Evolutionary conservation across 1,140 invertebrate genomes (phyloP), one percentile per base, ranked within the genome.

Genomic region (Bombus pascuorum): DNA sequence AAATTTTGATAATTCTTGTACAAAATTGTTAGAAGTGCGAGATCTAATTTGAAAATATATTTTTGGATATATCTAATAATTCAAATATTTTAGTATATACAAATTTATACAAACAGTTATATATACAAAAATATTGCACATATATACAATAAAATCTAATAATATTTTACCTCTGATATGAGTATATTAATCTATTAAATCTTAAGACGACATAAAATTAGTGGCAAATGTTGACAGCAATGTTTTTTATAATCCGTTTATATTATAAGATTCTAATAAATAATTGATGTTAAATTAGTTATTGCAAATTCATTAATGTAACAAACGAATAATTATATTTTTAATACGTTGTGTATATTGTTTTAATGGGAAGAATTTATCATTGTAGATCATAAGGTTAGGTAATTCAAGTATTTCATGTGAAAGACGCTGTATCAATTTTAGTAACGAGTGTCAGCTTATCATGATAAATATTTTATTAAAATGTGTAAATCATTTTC

Each of bases 41-140:
- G 47, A 83, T 2, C 76, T 39, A 25, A 47, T 53, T 76, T 62
- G 0, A 71, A 83, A 70, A 59, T 83, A 78, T 83, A 83, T 77
- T 77, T 77, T 83, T 83, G 42, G 22, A 70, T 65, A 39, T 65
- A 44, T 65, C 22, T 32, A 44, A 82, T 59, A 34, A 44, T n/a
- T 28, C 6, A 47, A 28, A 47, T 74, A 32, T 65, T 59, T 72
- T 57, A 28, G 22, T 75, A 47, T 47, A 53, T 53, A 53, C 18
- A 53, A 53, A 53, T 53, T 53, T 53, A 53, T 53, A 53, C 47
- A 53, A 53, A 53, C 47, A 8, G 47, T 53, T 53, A 22, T 53
- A 53, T 53, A 53, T 53, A 53, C 5, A 53, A 8, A 53, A 53
- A 53, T 53, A 39, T n/a, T 34, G 25, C 18, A 83, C 32, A 72